Base-by-base conservation (phyloP, 2,113 vertebrate species). In the Empidonax traillii region DNA sequence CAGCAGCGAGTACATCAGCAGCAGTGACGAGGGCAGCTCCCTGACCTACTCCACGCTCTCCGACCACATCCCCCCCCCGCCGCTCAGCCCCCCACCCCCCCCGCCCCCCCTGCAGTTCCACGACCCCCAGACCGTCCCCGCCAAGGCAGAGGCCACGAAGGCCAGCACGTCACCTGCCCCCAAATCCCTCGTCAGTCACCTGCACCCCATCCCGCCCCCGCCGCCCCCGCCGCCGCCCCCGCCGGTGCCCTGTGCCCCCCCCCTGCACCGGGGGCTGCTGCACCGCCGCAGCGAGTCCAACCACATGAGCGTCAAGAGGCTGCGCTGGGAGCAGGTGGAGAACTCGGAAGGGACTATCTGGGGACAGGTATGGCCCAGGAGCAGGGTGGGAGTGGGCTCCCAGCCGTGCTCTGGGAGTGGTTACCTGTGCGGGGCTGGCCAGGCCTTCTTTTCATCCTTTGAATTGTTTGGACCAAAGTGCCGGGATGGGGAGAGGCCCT, bases 261-360 rank as follows among this genome's bases (percentile, higher is more conserved):
- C 97, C 8, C n/a, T 98, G 91, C 98, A 98, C 86, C 98, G 98
- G 19, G 98, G 85, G 96, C 98, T 65, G 51, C 85, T 96, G 69
- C 98, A 99, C 93, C 98, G 98, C 68, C 97, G 98, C 56, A 98
- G 98, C 10, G 99, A 99, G 79, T 98, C 99, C 93, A 99, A 98
- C 93, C 99, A 99, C 97, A 99, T 99, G 99, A 99, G 98, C 3
- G 99, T 99, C 91, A 99, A 99, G 97, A 98, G 99, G 80, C 97
- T 99, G 88, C 98, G 99, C n/a, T 99, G 99, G 99, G 99, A 99
- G 96, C 99, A 99, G 93, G 99, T 99, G 97, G 99, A 99, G 96
- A 99, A 99, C 96, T 99, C 99, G 0, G 99, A 99, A 93, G 99
- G 99, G 58, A 99, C 99, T 53, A 99, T 99, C 95, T 99, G 99